Evolutionary conservation across 1,140 invertebrate genomes (phyloP).

Genomic region (Conopomorpha cramerella): DNA sequence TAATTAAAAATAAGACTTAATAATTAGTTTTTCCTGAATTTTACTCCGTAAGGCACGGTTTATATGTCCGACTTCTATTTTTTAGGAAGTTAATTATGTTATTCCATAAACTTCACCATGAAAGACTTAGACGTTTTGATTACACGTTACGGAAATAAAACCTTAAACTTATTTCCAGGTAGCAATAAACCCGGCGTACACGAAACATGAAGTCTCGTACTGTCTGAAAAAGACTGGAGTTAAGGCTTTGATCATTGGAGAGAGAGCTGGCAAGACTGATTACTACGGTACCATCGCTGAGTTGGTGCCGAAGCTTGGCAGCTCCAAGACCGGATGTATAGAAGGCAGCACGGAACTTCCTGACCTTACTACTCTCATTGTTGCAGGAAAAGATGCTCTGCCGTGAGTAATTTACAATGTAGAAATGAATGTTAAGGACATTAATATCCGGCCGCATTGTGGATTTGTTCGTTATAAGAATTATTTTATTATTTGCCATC

Average conservation of each 20-base stretch:
- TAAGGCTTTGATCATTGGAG: constrained; percentile 73
- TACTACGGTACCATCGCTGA: constrained; percentile 72
- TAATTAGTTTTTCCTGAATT: too few relatives aligned
- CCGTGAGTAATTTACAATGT: too few relatives aligned
- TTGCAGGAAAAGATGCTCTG: constrained; percentile 53
- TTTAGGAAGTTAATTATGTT: too few relatives aligned
- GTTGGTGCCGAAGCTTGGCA: constrained; percentile 55
- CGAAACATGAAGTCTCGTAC: constrained; percentile 76
- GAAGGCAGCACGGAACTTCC: constrained; percentile 45
- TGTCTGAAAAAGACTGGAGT: constrained; percentile 78
- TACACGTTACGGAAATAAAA: neutral
- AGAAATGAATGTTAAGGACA: too few relatives aligned
- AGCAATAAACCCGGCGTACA: constrained; percentile 84
- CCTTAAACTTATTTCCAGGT: constrained; percentile 56
- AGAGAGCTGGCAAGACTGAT: constrained; percentile 69
- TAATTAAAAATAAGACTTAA: too few relatives aligned
- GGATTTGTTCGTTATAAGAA: too few relatives aligned
- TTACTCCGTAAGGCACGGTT: too few relatives aligned
- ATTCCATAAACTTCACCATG: neutral
- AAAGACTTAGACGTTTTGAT: neutral
- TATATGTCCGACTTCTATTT: too few relatives aligned
- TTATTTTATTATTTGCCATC: too few relatives aligned
- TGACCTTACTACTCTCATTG: constrained; percentile 61
- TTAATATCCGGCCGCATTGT: too few relatives aligned
- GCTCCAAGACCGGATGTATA: too few relatives aligned